A percentile compares a stretch with the other conserved stretches of the same genome.
These are phyloP conservation scores for Chrysaora quinquecirrha DNA, from an alignment of 30 jellyfish, hydroid and myxozoan genomes.

Conservation along the genomic window DNA sequence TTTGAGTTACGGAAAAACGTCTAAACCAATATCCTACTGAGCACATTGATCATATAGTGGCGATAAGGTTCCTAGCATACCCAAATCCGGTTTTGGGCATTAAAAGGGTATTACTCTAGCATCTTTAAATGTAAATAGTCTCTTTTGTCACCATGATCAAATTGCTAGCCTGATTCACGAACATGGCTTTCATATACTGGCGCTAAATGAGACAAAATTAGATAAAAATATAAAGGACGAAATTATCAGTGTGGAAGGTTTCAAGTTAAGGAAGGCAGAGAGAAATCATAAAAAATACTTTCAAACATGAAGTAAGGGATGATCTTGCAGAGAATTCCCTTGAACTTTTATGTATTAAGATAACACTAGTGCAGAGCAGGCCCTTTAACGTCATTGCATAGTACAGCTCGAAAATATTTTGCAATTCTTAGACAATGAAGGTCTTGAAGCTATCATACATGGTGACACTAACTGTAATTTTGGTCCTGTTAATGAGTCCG, in stretches of 20 bases:
- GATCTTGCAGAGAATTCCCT: background rate
- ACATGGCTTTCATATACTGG: background rate
- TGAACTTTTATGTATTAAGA: background rate
- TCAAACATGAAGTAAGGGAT: background rate
- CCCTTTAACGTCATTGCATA: background rate
- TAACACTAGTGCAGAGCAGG: background rate
- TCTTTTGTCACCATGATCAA: background rate
- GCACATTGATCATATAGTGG: conserved; percentile 1
- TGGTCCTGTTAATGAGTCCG: background rate
- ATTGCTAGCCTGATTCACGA: background rate
- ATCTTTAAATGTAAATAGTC: background rate
- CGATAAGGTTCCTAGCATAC: background rate
- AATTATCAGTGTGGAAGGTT: background rate
- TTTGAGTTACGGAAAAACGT: background rate
- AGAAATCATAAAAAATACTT: background rate
- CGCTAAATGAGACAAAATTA: background rate
- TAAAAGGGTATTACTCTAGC: background rate
- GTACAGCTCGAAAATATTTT: background rate
- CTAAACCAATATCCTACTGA: background rate
- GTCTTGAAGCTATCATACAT: background rate
- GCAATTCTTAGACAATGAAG: background rate
- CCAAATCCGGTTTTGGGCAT: background rate
- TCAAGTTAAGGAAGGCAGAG: no score
- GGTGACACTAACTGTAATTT: background rate
- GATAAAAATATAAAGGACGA: background rate